Evolutionary conservation across 2,113 vertebrate genomes (phyloP).

Genomic region (Melanerpes formicivorus): DNA sequence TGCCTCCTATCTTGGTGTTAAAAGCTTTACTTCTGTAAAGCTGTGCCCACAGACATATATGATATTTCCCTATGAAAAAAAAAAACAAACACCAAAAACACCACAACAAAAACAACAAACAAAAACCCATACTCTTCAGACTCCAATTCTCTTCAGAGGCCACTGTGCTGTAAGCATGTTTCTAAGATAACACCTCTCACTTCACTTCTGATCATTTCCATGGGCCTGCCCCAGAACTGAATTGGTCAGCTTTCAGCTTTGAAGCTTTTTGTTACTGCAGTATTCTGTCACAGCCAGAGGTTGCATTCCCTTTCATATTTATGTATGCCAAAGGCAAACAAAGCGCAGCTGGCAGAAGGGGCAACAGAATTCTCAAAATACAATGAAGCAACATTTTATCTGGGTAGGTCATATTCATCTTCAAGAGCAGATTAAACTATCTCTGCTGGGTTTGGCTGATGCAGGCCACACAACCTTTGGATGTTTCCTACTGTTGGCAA

Average conservation of each 20-base stretch:
- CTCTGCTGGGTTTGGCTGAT: neutral
- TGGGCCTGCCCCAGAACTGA: neutral
- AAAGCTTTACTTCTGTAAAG: neutral
- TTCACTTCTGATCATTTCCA: neutral
- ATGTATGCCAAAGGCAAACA: neutral
- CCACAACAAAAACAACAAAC: no score
- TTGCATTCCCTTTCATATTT: neutral
- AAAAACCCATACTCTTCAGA: neutral
- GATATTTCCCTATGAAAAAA: neutral
- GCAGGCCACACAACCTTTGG: neutral
- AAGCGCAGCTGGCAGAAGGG: neutral
- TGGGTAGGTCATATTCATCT: neutral
- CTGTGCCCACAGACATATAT: neutral
- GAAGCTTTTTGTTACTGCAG: neutral
- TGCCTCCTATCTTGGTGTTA: neutral
- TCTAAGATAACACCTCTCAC: neutral
- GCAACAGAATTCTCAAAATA: neutral
- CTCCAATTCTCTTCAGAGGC: neutral
- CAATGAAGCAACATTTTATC: neutral
- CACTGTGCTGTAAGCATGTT: neutral
- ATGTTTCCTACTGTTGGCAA: neutral
- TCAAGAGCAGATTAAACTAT: neutral
- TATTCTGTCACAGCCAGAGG: neutral
- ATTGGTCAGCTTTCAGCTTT: neutral
- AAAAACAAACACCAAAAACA: neutral